These are phyloP conservation scores for Gymnothorax reevesii DNA, from an alignment of 2,797 vertebrate species.

Conservation along the genomic window DNA sequence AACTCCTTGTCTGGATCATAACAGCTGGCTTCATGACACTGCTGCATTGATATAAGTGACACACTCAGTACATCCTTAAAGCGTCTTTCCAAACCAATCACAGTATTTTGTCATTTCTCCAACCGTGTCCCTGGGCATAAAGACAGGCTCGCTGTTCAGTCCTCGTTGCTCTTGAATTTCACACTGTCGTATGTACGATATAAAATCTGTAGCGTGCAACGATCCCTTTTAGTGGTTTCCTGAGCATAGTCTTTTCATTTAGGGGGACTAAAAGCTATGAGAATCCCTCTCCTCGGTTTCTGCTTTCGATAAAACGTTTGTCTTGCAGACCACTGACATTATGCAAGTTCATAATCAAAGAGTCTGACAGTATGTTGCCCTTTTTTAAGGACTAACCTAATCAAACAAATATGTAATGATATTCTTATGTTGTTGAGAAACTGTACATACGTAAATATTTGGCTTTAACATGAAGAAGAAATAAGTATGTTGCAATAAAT, in stretches of 20 bases:
- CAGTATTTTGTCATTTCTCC: constrained; percentile 39
- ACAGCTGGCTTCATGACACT: constrained; percentile 42
- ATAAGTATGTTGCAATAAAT: neutral
- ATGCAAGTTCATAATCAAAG: constrained; percentile 15
- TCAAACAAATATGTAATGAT: constrained; percentile 34
- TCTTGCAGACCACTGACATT: constrained; percentile 11
- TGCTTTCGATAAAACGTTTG: constrained; percentile 30
- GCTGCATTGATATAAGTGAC: constrained; percentile 16
- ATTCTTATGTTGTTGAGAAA: constrained; percentile 15
- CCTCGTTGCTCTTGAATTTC: constrained; percentile 33
- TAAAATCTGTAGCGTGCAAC: constrained; percentile 23
- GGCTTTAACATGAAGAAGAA: neutral
- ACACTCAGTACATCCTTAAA: neutral
- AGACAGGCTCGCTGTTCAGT: constrained; percentile 38
- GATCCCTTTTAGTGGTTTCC: constrained; percentile 32
- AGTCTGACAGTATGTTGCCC: constrained; percentile 21
- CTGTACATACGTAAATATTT: constrained; percentile 19
- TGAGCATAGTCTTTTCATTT: constrained; percentile 21
- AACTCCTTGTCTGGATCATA: neutral
- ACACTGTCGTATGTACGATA: constrained; percentile 39
- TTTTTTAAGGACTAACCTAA: constrained; percentile 28
- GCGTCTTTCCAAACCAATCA: constrained; percentile 35
- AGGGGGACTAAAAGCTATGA: constrained; percentile 14
- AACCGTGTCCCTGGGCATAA: constrained; percentile 41
- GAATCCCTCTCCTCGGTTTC: constrained; percentile 12